Evolutionary conservation across 2,888 invertebrate genomes (phyloP), one percentile per base, ranked within the genome.

Genomic region (Petrolisthes cinctipes): DNA sequence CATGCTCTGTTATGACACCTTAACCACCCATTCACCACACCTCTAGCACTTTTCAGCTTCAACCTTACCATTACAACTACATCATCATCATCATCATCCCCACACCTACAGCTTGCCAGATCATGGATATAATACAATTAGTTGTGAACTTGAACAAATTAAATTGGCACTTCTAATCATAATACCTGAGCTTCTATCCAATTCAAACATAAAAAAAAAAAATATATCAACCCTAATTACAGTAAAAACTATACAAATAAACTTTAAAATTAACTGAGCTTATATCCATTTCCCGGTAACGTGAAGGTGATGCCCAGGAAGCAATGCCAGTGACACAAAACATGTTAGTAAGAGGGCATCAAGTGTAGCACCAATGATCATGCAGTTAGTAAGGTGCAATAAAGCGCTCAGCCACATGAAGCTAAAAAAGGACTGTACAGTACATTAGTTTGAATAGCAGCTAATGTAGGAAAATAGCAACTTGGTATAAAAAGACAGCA

Each of bases 351-450:
- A 82, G 73, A 86, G 23, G 54, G 5, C 82, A 73, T 20, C 61
- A 76, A 78, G 81, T 85, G 82, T 86, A 76, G 86, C 86, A 86
- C 66, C 66, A 78, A 78, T 82, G 23, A 82, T 57, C 86, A 86
- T 86, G 86, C 86, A 86, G 82, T 86, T 68, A 68, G 61, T 53
- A 23, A 56, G 54, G 87, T 87, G 84, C 87, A 87, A 75, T 83
- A 86, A 75, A 83, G 87, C 82, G 83, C 75, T 87, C 83, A 87
- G 87, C 87, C 87, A 87, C 84, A 87, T 73, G 73, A 87, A 87
- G 87, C 87, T 87, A 87, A 83, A 87, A 57, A 84, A 84, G 82
- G 84, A 61, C 66, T 80, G 53, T 37, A 37, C 37, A 37, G 37
- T 37, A 37, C 37, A 37, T 51, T 83, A 57, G n/a, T 71, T 71